Base-by-base conservation (phyloP, 1,140 invertebrate species). In the Aethina tumida region DNA sequence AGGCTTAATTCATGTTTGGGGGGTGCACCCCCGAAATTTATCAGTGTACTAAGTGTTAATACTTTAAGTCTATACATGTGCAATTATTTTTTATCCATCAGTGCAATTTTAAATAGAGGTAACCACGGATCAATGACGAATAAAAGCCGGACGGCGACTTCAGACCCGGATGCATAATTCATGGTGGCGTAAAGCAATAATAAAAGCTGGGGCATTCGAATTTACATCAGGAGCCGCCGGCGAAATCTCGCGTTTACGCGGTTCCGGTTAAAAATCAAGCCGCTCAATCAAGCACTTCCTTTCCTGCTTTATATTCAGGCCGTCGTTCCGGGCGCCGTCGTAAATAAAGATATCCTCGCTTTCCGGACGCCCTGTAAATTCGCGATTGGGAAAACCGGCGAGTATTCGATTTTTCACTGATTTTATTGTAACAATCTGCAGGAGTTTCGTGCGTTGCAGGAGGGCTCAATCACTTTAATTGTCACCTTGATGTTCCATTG, bases 311-410 rank as follows among this genome's bases (percentile, higher is more conserved):
- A 46, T 58, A 58, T 58, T 58, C 55, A 41, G 33, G 36, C 3
- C n/a, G 27, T 39, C 49, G 49, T 45, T 4, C 18, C 28, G 16
- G n/a, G 42, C 45, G 44, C 44, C 44, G 49, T 50, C 51, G 53
- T 58, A 58, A 58, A 58, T 58, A 58, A 58, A 58, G 55, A 58
- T 58, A 56, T 58, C 50, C 51, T 43, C 42, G 43, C 38, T 39
- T 40, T 38, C 19, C 34, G 13, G 18, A 10, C 28, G 20, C 9
- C 24, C 7, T 28, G 17, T 26, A n/a, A n/a, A n/a, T n/a, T n/a
- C n/a, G n/a, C n/a, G n/a, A n/a, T n/a, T n/a, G n/a, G n/a, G n/a
- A n/a, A n/a, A n/a, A n/a, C n/a, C n/a, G n/a, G n/a, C n/a, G n/a
- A n/a, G n/a, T n/a, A n/a, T n/a, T n/a, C n/a, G n/a, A n/a, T n/a